A percentile compares a stretch with the other conserved stretches of the same genome.
Conservation (phyloP, 1,140 invertebrate genomes). For the Rhagoletis zephyria region DNA sequence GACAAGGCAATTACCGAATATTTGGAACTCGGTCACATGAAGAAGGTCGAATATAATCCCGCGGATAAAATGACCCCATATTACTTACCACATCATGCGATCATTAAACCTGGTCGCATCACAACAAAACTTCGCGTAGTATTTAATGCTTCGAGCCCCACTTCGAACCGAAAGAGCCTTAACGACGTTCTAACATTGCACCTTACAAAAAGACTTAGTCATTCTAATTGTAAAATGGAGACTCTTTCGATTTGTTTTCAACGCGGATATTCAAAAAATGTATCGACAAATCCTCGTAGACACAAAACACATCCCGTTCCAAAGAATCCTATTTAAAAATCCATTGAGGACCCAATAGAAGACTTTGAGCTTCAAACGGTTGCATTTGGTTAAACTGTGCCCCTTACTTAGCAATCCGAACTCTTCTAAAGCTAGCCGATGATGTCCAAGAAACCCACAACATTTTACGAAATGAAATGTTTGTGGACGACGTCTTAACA, state of each 20-base stretch:
- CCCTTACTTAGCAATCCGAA: neutral
- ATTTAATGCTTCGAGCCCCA: conserved; percentile 58
- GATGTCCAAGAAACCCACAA: neutral
- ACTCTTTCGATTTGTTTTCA: conserved; percentile 58
- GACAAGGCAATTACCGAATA: conserved; percentile 61
- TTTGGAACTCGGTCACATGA: conserved; percentile 62
- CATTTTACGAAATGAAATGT: too few species aligned
- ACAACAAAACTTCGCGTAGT: conserved; percentile 61
- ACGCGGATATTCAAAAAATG: conserved; percentile 65
- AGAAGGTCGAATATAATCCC: conserved; percentile 57
- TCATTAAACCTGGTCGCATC: conserved; percentile 57
- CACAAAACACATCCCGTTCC: conserved; percentile 55
- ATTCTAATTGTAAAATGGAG: neutral
- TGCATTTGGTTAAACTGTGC: conserved; percentile 17
- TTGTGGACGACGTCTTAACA: too few species aligned
- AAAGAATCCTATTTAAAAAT: conserved; percentile 65
- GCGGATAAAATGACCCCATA: neutral
- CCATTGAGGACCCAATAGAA: neutral
- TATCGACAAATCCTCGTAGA: conserved; percentile 64
- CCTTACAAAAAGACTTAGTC: conserved; percentile 52
- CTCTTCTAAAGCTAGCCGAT: neutral
- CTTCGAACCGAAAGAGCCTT: conserved; percentile 57
- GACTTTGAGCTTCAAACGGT: conserved; percentile 37
- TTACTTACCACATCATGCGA: conserved; percentile 63
- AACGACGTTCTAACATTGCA: conserved; percentile 56